A percentile compares a stretch with the other conserved stretches of the same genome.
Evolutionary conservation across 2,888 invertebrate species (phyloP).

Genomic region (Xestia rhomboidea): DNA sequence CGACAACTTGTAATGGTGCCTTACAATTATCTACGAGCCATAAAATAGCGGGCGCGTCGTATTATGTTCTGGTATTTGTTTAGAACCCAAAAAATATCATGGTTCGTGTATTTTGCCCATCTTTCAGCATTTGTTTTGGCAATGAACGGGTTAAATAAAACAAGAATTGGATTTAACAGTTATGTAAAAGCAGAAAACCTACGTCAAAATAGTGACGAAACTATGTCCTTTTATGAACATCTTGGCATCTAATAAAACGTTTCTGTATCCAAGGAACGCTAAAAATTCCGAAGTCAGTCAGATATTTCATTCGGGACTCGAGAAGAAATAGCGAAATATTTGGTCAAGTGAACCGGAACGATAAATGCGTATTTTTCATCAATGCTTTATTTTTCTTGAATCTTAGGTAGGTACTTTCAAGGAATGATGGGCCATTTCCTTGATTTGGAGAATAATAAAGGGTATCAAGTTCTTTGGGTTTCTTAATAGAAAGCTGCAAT

Average conservation of each 20-base stretch:
- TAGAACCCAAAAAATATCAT: no score
- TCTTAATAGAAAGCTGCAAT: background rate
- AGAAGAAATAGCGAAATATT: constrained; percentile 27
- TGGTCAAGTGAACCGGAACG: background rate
- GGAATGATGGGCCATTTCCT: constrained; percentile 23
- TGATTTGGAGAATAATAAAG: constrained; percentile 25
- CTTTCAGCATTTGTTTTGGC: no score
- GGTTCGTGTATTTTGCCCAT: no score
- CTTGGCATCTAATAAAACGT: constrained; percentile 24
- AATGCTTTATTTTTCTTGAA: constrained; percentile 10
- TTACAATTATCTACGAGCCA: no score
- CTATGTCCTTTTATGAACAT: background rate
- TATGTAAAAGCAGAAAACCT: no score
- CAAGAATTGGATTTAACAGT: no score
- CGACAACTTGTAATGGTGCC: no score
- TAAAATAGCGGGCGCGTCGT: no score
- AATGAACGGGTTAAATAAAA: no score
- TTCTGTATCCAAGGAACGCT: background rate
- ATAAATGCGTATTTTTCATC: constrained; percentile 17
- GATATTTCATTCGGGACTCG: constrained; percentile 22
- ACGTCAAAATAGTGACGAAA: background rate
- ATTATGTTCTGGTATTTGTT: no score
- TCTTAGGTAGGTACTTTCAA: constrained; percentile 24
- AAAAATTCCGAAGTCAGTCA: constrained; percentile 12
- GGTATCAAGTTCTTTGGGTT: background rate